Base-by-base conservation (phyloP, 2,113 vertebrate genomes). In the Coptodon bakossiorum region DNA sequence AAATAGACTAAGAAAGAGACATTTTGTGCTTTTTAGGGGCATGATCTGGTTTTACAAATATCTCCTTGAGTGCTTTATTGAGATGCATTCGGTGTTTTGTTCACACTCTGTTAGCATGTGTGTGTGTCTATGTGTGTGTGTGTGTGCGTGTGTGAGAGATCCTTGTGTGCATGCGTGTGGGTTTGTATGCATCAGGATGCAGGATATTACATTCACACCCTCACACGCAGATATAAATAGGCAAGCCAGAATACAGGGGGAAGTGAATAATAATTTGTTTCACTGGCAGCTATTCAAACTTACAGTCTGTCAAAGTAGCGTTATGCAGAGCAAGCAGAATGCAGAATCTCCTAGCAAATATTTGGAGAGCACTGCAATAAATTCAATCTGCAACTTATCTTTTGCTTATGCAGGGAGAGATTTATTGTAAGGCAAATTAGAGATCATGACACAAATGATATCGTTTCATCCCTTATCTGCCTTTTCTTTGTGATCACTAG, bases 231-330 rank as follows among this genome's bases (percentile, higher is more conserved):
- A 92, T 95, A 95, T 93, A 94, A 95, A 95, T 94, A 96, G 93
- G 79, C 85, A 2, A 88, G 85, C 80, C 85, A 66, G 91, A 91
- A 92, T 89, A 85, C 88, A 59, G 90, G 81, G 85, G 82, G 88
- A 92, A 91, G 82, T 91, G 92, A 95, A 95, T 95, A 94, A 94
- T 91, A 94, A 95, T 95, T 95, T 94, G 90, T 91, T 95, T 91
- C 84, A 91, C 93, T 95, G 93, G 93, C 93, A 95, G 94, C 91
- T 88, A 86, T 92, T 95, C 94, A 93, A 91, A 94, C 88, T 90
- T 86, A 91, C 91, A 93, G 88, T 94, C 91, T 92, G 89, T 89
- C 93, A 92, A 82, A 83, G 24, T 71, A 45, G 82, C n/a, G 31
- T 91, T 91, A 85, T 93, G 93, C 87, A 87, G 87, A 92, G 91